These are phyloP conservation scores for Synanthedon myopaeformis DNA, from an alignment of 2,888 invertebrate species.

Conservation along the genomic window DNA sequence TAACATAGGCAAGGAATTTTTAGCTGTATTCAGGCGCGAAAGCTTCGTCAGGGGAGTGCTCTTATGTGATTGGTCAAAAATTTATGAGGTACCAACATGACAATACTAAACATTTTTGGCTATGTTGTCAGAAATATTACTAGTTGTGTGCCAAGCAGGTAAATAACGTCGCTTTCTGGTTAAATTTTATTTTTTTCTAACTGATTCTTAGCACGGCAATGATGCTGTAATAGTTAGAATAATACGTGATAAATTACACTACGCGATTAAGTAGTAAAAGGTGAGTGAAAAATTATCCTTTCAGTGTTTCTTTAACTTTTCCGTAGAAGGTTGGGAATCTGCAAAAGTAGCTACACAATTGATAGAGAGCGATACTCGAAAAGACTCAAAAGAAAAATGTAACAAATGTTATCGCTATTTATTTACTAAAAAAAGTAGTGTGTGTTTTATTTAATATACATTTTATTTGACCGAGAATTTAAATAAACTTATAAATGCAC, in stretches of 20 bases:
- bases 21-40: slow-evolving; percentile 57
- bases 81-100: slow-evolving; percentile 51
- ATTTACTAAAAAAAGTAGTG: background rate
- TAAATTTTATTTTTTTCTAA: slow-evolving; percentile 56
- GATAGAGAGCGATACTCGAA: slow-evolving; percentile 55
- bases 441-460: background rate
- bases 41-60: slow-evolving; percentile 46
- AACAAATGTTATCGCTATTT: slow-evolving; percentile 15
- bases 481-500: slow-evolving; percentile 17
- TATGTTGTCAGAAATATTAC: slow-evolving; percentile 65
- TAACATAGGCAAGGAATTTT: slow-evolving; percentile 8
- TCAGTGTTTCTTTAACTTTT: slow-evolving; percentile 60
- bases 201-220: slow-evolving; percentile 39
- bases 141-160: slow-evolving; percentile 60
- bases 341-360: slow-evolving; percentile 65
- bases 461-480: slow-evolving; percentile 8
- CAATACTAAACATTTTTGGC: slow-evolving; percentile 36
- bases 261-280: slow-evolving; percentile 23
- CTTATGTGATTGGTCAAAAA: slow-evolving; percentile 37
- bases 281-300: slow-evolving; percentile 37
- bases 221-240: slow-evolving; percentile 31
- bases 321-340: slow-evolving; percentile 59
- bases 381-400: slow-evolving; percentile 35
- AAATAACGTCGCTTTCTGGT: slow-evolving; percentile 57
- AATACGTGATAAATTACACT: slow-evolving; percentile 28